A percentile compares a stretch with the other conserved stretches of the same genome.
Conservation (phyloP, 2,113 vertebrate species). For the Hippocampus barbouri region DNA sequence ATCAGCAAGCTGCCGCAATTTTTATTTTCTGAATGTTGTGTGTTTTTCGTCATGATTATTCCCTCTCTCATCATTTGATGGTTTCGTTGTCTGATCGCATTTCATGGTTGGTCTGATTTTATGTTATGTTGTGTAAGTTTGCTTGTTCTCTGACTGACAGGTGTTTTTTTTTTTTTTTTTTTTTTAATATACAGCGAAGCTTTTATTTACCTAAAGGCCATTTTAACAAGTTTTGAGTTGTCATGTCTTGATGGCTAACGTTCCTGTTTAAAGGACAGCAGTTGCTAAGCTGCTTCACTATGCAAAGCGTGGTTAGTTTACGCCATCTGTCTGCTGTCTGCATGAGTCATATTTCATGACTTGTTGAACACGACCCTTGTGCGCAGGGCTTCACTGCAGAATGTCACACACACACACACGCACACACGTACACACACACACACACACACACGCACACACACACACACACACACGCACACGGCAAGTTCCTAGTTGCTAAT, state of each 20-base stretch:
- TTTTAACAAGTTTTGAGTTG: constrained; percentile 74
- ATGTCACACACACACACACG: constrained; percentile 17
- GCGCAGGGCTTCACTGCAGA: constrained; percentile 28
- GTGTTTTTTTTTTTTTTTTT: constrained; percentile 25
- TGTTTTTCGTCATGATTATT: constrained; percentile 55
- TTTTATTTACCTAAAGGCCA: constrained; percentile 79
- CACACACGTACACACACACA: constrained; percentile 8
- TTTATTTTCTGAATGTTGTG: constrained; percentile 57
- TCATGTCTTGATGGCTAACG: constrained; percentile 70
- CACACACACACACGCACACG: constrained; percentile 6
- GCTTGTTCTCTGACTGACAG: constrained; percentile 59
- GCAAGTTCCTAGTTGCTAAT: constrained; percentile 16
- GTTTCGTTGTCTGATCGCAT: constrained; percentile 37
- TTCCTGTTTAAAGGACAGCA: constrained; percentile 41
- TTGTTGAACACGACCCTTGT: constrained; percentile 5
- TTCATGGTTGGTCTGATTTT: constrained; percentile 60
- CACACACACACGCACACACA: background rate
- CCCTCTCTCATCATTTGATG: constrained; percentile 47
- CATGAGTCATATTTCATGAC: constrained; percentile 30
- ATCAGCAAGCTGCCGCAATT: constrained; percentile 75
- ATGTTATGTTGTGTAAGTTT: constrained; percentile 62
- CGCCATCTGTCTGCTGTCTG: constrained; percentile 23
- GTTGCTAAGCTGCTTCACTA: constrained; percentile 33
- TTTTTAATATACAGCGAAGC: constrained; percentile 27
- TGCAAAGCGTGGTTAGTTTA: constrained; percentile 45